These are phyloP conservation scores for Pluvialis apricaria DNA, from an alignment of 2,113 vertebrate species.

Conservation along the genomic window DNA sequence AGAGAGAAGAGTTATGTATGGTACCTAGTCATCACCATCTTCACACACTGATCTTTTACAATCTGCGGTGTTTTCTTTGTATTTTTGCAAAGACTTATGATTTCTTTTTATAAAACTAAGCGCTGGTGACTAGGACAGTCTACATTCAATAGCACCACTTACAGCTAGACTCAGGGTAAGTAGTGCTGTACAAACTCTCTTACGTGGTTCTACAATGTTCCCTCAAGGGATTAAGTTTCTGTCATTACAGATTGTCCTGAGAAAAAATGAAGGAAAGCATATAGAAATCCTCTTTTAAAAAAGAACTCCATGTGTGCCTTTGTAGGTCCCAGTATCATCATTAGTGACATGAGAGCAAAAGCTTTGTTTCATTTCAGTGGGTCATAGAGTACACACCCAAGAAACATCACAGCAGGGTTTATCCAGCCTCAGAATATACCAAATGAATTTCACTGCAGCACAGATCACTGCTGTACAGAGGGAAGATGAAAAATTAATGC, in stretches of 20 bases:
- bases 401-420: neutral
- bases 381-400: neutral
- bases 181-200: neutral
- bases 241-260: neutral
- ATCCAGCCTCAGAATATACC: neutral
- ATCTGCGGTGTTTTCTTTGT: neutral
- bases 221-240: neutral
- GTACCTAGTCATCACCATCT: neutral
- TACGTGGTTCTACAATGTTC: rapidly evolving
- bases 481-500: constrained; percentile 21
- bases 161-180: neutral
- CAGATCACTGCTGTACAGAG: neutral
- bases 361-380: neutral
- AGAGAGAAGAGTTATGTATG: neutral
- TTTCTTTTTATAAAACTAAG: neutral
- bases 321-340: neutral
- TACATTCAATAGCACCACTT: neutral
- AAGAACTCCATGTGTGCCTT: neutral
- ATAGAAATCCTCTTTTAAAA: neutral
- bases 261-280: neutral
- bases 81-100: neutral
- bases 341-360: neutral
- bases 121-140: neutral
- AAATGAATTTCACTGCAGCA: neutral
- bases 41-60: neutral